Base-by-base conservation (phyloP, 1,140 invertebrate genomes). In the Scaptomyza hsui region DNA sequence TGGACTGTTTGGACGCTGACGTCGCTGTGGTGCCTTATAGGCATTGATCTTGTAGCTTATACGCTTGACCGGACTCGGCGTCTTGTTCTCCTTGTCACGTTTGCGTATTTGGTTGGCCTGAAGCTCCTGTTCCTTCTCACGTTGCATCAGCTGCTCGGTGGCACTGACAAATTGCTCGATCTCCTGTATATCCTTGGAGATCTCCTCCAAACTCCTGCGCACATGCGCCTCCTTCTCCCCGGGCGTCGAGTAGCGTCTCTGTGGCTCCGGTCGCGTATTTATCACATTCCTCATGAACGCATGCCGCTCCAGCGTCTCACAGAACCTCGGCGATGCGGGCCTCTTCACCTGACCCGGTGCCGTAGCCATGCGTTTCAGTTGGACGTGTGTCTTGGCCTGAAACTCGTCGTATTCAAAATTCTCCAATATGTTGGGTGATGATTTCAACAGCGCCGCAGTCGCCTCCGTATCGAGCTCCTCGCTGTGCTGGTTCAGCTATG, bases 131-230 rank as follows among this genome's bases (percentile, higher is more conserved):
- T 79, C 68, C 44, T 63, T 72, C 41, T 91, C 90, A 9, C 55
- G 63, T 16, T 78, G 77, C 52, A 91, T 24, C 26, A 91, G 32
- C 52, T 89, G 74, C 62, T 91, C 91, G 1, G 91, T 91, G 39
- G 85, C 89, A 19, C 75, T 91, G 12, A 91, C 72, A 39, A 91
- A 91, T 44, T 91, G 82, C 53, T 91, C 91, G 29, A 91, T 91
- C 55, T 90, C 89, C 29, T 90, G 77, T 4, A 91, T 85, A 15
- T 91, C 90, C 55, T 86, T 89, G 53, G 82, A 80, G 21, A 91
- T 91, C 59, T 91, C 90, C 47, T 91, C 90, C 18, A 91, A 60
- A 52, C 90, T 91, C n/a, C 75, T 76, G 0, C 90, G 76, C 16
- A 91, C 82, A 16, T 81, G 67, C 0, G 79, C 82, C 57, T 91